These are phyloP conservation scores for Acronicta psi DNA, from an alignment of 2,888 invertebrate genomes.

Conservation along the genomic window DNA sequence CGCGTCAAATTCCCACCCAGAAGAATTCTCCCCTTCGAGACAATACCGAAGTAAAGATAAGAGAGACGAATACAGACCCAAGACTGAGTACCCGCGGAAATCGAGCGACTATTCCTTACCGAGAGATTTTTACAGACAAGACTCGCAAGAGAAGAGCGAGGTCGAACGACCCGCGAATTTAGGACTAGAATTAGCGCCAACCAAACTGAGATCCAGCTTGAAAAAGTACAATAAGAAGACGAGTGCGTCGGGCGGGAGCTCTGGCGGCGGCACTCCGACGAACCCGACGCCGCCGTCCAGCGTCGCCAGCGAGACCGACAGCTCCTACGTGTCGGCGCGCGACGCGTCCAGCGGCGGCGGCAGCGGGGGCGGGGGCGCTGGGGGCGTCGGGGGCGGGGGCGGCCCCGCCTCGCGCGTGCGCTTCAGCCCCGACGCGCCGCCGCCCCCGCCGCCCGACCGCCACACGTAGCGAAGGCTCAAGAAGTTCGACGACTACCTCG, in stretches of 20 bases:
- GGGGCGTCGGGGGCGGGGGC: too few species aligned
- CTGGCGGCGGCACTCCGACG: conserved; percentile 93
- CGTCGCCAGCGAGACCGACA: conserved; percentile 94
- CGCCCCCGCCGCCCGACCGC: conserved; percentile 76
- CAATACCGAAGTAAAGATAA: conserved; percentile 73
- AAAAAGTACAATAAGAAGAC: conserved; percentile 91
- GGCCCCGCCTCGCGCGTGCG: conserved; percentile 92
- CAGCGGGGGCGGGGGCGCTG: too few species aligned
- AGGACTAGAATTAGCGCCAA: conserved; percentile 91
- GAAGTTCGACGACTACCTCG: conserved; percentile 86
- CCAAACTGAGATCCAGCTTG: conserved; percentile 93
- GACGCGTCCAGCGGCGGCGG: conserved; percentile 92
- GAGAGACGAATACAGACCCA: conserved; percentile 71
- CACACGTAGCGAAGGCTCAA: conserved; percentile 86
- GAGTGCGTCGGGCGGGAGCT: conserved; percentile 87
- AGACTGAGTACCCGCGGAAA: conserved; percentile 79
- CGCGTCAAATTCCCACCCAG: conserved; percentile 86
- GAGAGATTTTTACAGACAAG: conserved; percentile 78
- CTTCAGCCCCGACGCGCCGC: conserved; percentile 93
- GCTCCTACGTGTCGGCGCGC: conserved; percentile 96
- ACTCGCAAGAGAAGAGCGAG: conserved; percentile 73
- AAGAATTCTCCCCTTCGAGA: conserved; percentile 81
- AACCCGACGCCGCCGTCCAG: conserved; percentile 96
- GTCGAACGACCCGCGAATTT: conserved; percentile 82
- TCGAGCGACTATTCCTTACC: conserved; percentile 78